Conservation (phyloP, 2,797 vertebrate species). For the Falco rusticolus region DNA sequence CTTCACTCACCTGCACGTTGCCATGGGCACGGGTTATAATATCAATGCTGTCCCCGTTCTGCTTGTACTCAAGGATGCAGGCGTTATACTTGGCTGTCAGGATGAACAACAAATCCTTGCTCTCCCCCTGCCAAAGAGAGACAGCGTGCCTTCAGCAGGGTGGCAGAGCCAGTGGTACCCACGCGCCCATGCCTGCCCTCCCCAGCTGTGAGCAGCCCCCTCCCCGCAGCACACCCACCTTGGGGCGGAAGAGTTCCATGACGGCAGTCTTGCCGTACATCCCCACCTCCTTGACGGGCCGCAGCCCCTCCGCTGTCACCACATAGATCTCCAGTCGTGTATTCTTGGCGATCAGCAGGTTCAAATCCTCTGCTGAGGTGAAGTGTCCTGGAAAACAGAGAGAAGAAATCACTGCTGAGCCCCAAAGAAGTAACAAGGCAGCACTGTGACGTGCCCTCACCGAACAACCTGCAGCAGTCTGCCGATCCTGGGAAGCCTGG, state of each 20-base stretch:
- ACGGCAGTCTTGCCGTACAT: slow-evolving; percentile 98
- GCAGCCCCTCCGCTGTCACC: slow-evolving; percentile 93
- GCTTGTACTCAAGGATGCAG: slow-evolving; percentile 98
- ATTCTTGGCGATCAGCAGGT: slow-evolving; percentile 97
- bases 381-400: slow-evolving; percentile 79
- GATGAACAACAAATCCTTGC: slow-evolving; percentile 96
- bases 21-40: slow-evolving; percentile 97
- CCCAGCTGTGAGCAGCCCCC: fast-evolving
- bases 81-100: slow-evolving; percentile 98
- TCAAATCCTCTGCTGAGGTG: slow-evolving; percentile 95
- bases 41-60: slow-evolving; percentile 95
- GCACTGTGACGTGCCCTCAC: neutral
- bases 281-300: slow-evolving; percentile 97
- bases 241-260: slow-evolving; percentile 98
- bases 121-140: slow-evolving; percentile 86
- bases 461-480: neutral
- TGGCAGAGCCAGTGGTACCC: fast-evolving
- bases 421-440: fast-evolving
- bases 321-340: slow-evolving; percentile 98
- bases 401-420: fast-evolving
- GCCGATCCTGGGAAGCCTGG: no score
- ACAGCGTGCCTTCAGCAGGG: neutral
- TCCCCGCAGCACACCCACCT: slow-evolving; percentile 77
- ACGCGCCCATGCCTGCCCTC: fast-evolving
- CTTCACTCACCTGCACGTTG: slow-evolving; percentile 90